These are phyloP conservation scores for Nipponacmea schrenckii DNA, from an alignment of 2,888 invertebrate species.

Conservation along the genomic window DNA sequence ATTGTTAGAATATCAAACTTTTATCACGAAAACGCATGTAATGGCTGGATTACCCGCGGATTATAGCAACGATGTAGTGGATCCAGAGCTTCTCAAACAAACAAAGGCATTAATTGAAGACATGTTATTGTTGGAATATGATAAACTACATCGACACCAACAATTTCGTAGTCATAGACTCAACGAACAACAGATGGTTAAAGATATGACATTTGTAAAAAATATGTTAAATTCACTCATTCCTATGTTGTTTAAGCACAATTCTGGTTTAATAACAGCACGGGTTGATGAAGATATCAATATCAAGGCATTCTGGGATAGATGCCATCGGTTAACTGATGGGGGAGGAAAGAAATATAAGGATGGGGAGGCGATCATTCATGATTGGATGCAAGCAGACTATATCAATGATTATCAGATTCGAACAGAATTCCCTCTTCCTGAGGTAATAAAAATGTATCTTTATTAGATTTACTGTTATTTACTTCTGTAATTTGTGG, in stretches of 20 bases:
- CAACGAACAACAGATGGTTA: slow-evolving; percentile 19
- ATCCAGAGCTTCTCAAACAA: slow-evolving; percentile 43
- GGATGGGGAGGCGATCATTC: not conserved
- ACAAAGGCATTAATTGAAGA: slow-evolving; percentile 74
- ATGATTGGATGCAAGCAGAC: slow-evolving; percentile 71
- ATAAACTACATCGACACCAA: slow-evolving; percentile 4
- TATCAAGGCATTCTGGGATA: slow-evolving; percentile 84
- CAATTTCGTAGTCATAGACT: slow-evolving; percentile 19
- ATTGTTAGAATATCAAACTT: slow-evolving; percentile 76
- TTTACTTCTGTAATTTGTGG: too few relatives aligned
- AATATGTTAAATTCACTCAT: slow-evolving; percentile 27
- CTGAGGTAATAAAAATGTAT: slow-evolving; percentile 68
- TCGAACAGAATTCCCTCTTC: slow-evolving; percentile 77
- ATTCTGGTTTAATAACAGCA: slow-evolving; percentile 46
- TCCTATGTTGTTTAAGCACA: slow-evolving; percentile 28
- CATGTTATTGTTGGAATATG: slow-evolving; percentile 71
- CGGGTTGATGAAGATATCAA: slow-evolving; percentile 82
- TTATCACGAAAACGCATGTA: slow-evolving; percentile 82
- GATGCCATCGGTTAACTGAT: slow-evolving; percentile 27
- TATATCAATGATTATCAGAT: slow-evolving; percentile 79
- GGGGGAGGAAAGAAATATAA: slow-evolving; percentile 10
- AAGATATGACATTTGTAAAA: slow-evolving; percentile 22
- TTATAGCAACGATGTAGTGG: slow-evolving; percentile 70
- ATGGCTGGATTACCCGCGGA: slow-evolving; percentile 74
- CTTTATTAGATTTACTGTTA: too few relatives aligned